phyloP scores from a whole-genome alignment of 2,888 invertebrate genomes.

The Marasmarcha lunaedactyla region DNA sequence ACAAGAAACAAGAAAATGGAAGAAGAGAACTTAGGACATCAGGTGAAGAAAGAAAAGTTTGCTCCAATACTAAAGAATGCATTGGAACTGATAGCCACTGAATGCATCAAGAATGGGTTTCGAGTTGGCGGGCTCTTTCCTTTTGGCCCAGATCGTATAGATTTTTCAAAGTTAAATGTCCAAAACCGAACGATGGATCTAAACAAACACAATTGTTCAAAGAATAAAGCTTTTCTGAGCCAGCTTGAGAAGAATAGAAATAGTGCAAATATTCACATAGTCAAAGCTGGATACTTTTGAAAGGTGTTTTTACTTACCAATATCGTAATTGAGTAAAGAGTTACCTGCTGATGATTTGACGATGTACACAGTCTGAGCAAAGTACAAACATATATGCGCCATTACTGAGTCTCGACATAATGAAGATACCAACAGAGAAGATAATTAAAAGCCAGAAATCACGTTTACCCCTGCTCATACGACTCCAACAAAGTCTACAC shows the following conservation, averaged over 20 bases:
- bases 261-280: conserved; percentile 1
- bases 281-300: conserved; percentile 2
- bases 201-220: too few species aligned
- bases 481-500: too few species aligned
- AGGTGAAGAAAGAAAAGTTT: not conserved
- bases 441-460: too few species aligned
- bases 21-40: not conserved
- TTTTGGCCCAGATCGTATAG: conserved; percentile 9
- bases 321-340: not conserved
- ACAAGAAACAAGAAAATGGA: conserved; percentile 1
- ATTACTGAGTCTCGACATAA: too few species aligned
- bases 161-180: too few species aligned
- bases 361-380: too few species aligned
- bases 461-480: too few species aligned
- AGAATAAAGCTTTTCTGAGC: too few species aligned
- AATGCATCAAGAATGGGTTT: conserved; percentile 11
- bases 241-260: not conserved
- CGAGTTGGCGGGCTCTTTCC: conserved; percentile 10
- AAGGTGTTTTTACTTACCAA: conserved; percentile 2
- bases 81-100: not conserved
- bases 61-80: too few species aligned
- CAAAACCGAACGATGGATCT: too few species aligned
- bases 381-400: too few species aligned
- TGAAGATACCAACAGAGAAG: too few species aligned
- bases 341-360: conserved; percentile 2